Evolutionary conservation across 2,888 invertebrate species (phyloP).

Genomic region (Sarcophaga carnaria): DNA sequence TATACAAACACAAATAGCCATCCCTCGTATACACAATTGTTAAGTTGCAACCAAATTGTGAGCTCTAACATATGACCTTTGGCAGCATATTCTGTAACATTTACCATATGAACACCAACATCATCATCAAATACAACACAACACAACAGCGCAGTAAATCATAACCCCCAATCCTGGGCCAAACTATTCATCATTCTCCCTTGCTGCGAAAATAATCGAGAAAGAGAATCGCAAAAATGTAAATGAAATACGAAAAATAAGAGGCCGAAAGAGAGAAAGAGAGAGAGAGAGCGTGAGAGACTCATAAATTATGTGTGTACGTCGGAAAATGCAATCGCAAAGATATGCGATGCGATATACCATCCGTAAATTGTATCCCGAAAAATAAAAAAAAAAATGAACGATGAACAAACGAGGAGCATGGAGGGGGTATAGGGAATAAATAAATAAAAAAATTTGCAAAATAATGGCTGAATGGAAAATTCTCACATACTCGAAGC

Average conservation of each 20-base stretch:
- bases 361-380: conserved; percentile 33
- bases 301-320: conserved; percentile 56
- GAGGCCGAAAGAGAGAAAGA: not conserved
- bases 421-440: not conserved
- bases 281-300: not conserved
- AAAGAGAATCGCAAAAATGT: conserved; percentile 4
- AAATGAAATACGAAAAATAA: conserved; percentile 17
- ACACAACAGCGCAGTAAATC: conserved; percentile 22
- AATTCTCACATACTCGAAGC: conserved; percentile 73
- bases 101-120: not conserved
- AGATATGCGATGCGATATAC: conserved; percentile 37
- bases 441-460: not conserved
- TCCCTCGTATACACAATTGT: too few species aligned
- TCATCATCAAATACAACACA: not conserved
- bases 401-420: not conserved
- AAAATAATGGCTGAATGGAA: too few species aligned
- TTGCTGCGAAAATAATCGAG: not conserved
- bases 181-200: not conserved
- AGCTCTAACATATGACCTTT: too few species aligned
- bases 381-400: conserved; percentile 56
- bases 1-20: too few species aligned
- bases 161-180: not conserved
- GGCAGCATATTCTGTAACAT: not conserved
- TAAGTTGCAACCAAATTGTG: too few species aligned
- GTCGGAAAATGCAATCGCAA: conserved; percentile 59